Base-by-base conservation (phyloP, 2,113 vertebrate species). In the Tapirus terrestris region DNA sequence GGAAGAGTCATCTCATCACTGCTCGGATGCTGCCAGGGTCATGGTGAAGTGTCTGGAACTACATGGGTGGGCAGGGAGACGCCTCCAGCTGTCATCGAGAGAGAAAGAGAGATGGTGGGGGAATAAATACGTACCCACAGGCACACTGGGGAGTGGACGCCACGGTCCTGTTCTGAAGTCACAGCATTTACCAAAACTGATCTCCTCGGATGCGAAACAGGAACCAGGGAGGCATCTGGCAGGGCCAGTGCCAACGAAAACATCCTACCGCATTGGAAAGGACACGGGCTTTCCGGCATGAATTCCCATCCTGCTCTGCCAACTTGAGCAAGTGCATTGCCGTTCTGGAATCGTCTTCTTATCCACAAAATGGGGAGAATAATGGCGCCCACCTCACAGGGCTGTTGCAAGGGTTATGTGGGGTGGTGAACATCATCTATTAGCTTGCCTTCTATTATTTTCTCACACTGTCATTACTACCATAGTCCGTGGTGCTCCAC, bases 281-380 rank as follows among this genome's bases (percentile, higher is more conserved):
- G 33, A 53, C 13, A 0, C 0, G 11, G 29, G 18, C 8, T n/a
- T 23, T 2, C 29, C 5, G 0, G 18, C 11, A 0, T 0, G 25
- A 45, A n/a, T 4, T 65, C 58, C n/a, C 1, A 0, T 25, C 67
- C 45, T 25, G 36, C 43, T 87, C 67, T 8, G n/a, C 43, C 53
- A 17, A n/a, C 43, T 11, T 5, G 2, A 45, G 58, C 39, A 33
- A 72, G 23, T 1, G 36, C 75, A 7, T 2, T 6, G 1, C 16
- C 3, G 2, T 65, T 10, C 21, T 12, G 21, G 53, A 58, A 29
- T 39, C 72, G 80, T 14, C 61, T 67, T 39, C 91, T 23, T 7
- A 43, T 9, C 93, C 25, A 21, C 0, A 2, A 48, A 48, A 4
- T 3, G 31, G 56, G 58, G 60, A 14, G 10, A 4, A 18, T 13